These are phyloP conservation scores for Actinemys pallida DNA, from an alignment of 2,113 vertebrate genomes.

Conservation along the genomic window DNA sequence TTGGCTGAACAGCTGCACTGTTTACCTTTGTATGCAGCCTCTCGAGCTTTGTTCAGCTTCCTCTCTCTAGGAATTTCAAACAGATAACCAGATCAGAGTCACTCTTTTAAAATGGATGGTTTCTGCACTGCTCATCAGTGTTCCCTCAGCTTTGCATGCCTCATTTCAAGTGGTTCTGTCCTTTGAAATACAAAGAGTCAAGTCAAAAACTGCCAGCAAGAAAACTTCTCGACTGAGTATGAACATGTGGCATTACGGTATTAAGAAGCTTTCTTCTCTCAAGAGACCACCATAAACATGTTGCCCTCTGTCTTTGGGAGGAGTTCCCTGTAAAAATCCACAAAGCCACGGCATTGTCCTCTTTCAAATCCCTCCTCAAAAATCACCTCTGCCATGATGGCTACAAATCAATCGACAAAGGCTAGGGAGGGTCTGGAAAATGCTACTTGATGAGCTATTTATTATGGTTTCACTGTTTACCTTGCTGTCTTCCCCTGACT, in stretches of 20 bases:
- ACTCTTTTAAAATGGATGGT: not conserved
- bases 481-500: not conserved
- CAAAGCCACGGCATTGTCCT: not conserved
- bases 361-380: not conserved
- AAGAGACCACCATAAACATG: not conserved
- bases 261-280: not conserved
- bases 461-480: not conserved
- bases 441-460: not conserved
- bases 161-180: not conserved
- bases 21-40: slow-evolving; percentile 6
- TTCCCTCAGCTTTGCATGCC: not conserved
- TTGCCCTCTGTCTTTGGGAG: not conserved
- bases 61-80: slow-evolving; percentile 5
- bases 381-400: fast-evolving
- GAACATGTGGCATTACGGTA: not conserved
- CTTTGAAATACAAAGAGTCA: slow-evolving; percentile 13
- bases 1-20: not conserved
- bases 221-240: not conserved
- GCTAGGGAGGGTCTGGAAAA: not conserved
- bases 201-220: not conserved
- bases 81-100: slow-evolving; percentile 18
- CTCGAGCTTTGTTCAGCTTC: not conserved
- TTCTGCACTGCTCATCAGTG: not conserved
- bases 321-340: not conserved
- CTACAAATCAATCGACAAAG: not conserved